Base-by-base conservation (phyloP, 2,113 vertebrate genomes). In the Caretta caretta region DNA sequence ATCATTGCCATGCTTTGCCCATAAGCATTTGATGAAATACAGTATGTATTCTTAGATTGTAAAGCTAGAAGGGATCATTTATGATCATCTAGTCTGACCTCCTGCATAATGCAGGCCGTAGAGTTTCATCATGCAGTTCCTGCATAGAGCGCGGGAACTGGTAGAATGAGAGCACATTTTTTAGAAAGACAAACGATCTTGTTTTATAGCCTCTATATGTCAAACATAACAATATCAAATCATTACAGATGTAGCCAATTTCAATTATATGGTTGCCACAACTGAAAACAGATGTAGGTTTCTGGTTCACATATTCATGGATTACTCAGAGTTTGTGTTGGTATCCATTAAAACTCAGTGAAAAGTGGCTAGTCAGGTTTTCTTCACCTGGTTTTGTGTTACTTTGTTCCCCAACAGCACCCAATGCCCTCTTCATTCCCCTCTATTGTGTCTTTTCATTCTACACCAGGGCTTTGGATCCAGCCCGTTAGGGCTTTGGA, bases 401-500 rank as follows among this genome's bases (percentile, higher is more conserved):
- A 24, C 8, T 42, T 69, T 17, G 62, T 48, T 84, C 35, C 19
- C 51, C 53, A 17, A 57, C 2, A 24, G 25, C 2, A 1, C 4
- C 6, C 80, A 4, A n/a, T 19, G 25, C 10, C 62, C 14, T 88
- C 57, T 17, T 59, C 42, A 29, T 25, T 27, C 25, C 25, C 22
- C 2, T 81, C 49, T 57, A 62, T 35, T 0, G 0, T 53, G 25
- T 35, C 25, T 4, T 25, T 1, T 62, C 48, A 38, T 56, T 49
- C n/a, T 72, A n/a, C 35, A 69, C 62, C 7, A 53, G 8, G 53
- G 53, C 19, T 22, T 19, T 3, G 19, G 19, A 53, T 53, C 13
- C 2, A 7, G 19, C 51, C 51, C 2, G 1, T 49, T 49, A 49
- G 49, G 49, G 49, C 10, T 49, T 49, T 6, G 51, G 19, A 53